Base-by-base conservation (phyloP, 2,113 vertebrate species). In the Tamias sibiricus region DNA sequence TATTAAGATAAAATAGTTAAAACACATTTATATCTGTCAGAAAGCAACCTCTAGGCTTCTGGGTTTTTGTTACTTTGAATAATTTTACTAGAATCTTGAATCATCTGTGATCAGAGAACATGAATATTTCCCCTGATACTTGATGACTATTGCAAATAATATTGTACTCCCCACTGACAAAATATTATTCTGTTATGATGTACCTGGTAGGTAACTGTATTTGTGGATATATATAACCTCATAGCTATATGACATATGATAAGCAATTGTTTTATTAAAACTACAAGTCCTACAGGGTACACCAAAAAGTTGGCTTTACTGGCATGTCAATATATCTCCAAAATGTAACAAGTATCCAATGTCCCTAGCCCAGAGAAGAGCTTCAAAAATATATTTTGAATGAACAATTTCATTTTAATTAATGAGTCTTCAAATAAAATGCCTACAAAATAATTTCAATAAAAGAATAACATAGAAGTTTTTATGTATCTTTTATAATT, bases 201-300 rank as follows among this genome's bases (percentile, higher is more conserved):
- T 91, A 87, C n/a, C 74, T 91, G 54, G 74, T 68, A 89, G 52
- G 37, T 94, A 91, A 88, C 80, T 91, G 54, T 42, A 44, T 89
- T 49, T 75, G 11, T 57, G 32, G 17, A 94, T 90, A 92, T 91
- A 6, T 71, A 57, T 57, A 86, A 64, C 35, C n/a, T 54, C 0
- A 42, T 47, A 83, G 14, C 10, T 94, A 42, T 54, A 74, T 90
- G 42, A 59, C 42, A 90, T 52, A 79, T 69, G 28, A 74, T 77
- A 64, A 81, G 52, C 77, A 87, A 94, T 93, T 90, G 64, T 87
- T 93, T 80, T 37, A 93, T 94, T 91, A 91, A 94, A 94, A 68
- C 20, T 81, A 28, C 77, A 87, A 74, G 1, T 94, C 88, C 20
- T 16, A 83, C 22, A 91, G 79, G 22, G 62, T 75, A 91, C 2